phyloP scores from a whole-genome alignment of 2,113 vertebrate genomes.

The Hiodon tergisus region DNA sequence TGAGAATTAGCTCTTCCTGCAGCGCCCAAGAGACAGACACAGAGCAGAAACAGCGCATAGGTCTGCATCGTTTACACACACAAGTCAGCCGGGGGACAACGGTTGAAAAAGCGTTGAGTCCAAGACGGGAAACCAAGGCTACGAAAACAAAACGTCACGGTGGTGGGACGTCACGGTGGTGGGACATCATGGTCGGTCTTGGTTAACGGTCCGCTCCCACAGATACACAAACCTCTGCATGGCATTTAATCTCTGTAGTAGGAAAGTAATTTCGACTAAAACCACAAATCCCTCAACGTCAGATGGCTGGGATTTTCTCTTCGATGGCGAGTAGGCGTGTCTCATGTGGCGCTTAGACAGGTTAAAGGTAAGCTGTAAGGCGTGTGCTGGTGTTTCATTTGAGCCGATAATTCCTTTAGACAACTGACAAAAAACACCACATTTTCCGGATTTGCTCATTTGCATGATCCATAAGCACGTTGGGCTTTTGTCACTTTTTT shows the following conservation, averaged over 20 bases:
- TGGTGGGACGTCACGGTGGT: conserved; percentile 29
- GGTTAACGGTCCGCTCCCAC: conserved; percentile 55
- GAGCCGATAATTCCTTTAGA: too few relatives aligned
- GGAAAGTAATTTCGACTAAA: conserved; percentile 82
- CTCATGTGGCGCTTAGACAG: neutral
- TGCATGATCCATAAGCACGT: too few relatives aligned
- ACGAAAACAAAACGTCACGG: conserved; percentile 16
- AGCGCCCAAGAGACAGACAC: conserved; percentile 63
- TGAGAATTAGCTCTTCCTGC: conserved; percentile 56
- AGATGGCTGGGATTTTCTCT: conserved; percentile 76
- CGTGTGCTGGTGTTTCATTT: neutral
- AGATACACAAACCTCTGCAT: conserved; percentile 51
- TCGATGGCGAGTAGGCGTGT: neutral
- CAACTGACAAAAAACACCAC: too few relatives aligned
- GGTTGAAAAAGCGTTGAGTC: too few relatives aligned
- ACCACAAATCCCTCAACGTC: conserved; percentile 81
- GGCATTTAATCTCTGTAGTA: conserved; percentile 74
- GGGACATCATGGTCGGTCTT: conserved; percentile 61
- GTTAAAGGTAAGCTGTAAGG: conserved; percentile 21
- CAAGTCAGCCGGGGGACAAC: neutral
- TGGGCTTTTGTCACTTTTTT: too few relatives aligned
- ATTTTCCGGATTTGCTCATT: too few relatives aligned
- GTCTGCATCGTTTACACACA: conserved; percentile 63
- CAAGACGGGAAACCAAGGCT: conserved; percentile 17
- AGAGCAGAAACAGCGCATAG: conserved; percentile 69